Evolutionary conservation across 2,797 vertebrate genomes (phyloP), one percentile per base, ranked within the genome.

Genomic region (Onychomys leucogaster): DNA sequence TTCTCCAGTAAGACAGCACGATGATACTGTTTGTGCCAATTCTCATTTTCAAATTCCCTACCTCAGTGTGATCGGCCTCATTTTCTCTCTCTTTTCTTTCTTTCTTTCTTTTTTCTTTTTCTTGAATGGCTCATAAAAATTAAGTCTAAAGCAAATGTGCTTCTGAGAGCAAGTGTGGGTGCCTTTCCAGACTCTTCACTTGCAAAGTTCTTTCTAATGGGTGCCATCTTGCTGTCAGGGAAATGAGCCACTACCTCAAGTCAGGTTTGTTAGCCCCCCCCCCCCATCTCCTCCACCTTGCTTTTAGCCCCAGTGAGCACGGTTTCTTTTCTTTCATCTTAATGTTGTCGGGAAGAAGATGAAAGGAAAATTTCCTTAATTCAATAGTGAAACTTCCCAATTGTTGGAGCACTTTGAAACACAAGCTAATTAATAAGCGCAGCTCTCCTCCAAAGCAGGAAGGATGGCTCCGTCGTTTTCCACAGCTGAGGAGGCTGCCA

Each of bases 371-470:
- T 94, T 92, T 95, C 93, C 81, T 97, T 96, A 95, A 96, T 96
- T 96, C 97, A 91, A 92, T 32, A 95, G 96, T 81, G 91, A 97
- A 96, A 96, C 91, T 95, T 98, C 88, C 91, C 92, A 96, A 91
- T 97, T 93, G 95, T 80, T 83, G 93, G 96, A 95, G 89, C 83
- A 94, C 96, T 97, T 96, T 91, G 95, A 97, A 97, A 98, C 86
- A 87, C 91, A 95, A 96, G 89, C 97, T 98, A 97, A 98, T 97
- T 98, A 97, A 97, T 97, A 95, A 96, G 80, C 94, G 94, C 92
- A 95, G 93, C 57, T 95, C 76, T 88, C 76, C 80, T 77, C 71
- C 12, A 55, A 95, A 94, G 96, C 91, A 43, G 73, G 43, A 14
- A 95, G 84, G 82, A 83, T 55, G 23, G 71, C 69, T 34, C 9